Evolutionary conservation across 2,888 invertebrate genomes (phyloP).

Genomic region (Agriopis aurantiaria): DNA sequence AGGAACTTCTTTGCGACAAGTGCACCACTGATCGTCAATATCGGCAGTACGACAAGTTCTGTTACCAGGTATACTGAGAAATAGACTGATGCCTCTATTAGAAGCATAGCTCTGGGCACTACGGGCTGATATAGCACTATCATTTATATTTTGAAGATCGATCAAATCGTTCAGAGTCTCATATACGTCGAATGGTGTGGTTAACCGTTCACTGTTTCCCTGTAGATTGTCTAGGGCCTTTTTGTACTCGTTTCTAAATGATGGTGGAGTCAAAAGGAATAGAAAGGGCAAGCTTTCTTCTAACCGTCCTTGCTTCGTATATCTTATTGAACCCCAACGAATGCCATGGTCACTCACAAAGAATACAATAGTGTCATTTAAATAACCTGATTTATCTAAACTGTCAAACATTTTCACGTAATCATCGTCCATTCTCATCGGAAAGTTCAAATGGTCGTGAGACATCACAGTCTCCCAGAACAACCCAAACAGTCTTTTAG

Average conservation of each 20-base stretch:
- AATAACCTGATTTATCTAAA: conserved; percentile 79
- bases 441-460: conserved; percentile 94
- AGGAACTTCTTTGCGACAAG: conserved; percentile 90
- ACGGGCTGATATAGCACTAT: conserved; percentile 69
- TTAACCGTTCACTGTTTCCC: conserved; percentile 89
- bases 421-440: conserved; percentile 90
- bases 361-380: conserved; percentile 90
- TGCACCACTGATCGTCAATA: conserved; percentile 95
- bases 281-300: conserved; percentile 96
- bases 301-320: conserved; percentile 93
- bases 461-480: conserved; percentile 94
- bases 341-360: conserved; percentile 96
- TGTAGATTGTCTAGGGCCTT: conserved; percentile 88
- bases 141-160: conserved; percentile 76
- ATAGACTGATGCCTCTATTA: conserved; percentile 90
- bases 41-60: conserved; percentile 92
- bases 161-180: conserved; percentile 91
- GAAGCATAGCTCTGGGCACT: conserved; percentile 63
- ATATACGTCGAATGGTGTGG: conserved; percentile 93
- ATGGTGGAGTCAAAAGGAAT: conserved; percentile 90
- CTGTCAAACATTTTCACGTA: conserved; percentile 86
- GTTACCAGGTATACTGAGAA: conserved; percentile 89
- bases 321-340: conserved; percentile 93
- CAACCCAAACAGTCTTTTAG: conserved; percentile 91
- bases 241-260: conserved; percentile 89